phyloP scores from a whole-genome alignment of 53 echinoderm and acorn worm species.

The Echinarachnius parma region DNA sequence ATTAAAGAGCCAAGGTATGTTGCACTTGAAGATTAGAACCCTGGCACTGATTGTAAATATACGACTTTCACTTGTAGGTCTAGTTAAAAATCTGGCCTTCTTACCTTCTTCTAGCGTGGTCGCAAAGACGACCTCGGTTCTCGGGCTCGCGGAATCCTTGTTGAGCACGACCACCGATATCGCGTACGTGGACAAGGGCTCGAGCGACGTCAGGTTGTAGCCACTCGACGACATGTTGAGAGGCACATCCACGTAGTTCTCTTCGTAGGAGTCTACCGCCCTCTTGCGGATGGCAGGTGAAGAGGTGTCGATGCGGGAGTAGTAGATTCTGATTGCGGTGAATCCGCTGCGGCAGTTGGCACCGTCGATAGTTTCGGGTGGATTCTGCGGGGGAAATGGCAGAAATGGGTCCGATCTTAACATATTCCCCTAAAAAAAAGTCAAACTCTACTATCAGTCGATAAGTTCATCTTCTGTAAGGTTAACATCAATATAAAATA shows the following conservation, averaged over 20 bases:
- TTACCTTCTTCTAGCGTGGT: constrained; percentile 13
- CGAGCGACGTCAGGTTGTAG: constrained; percentile 6
- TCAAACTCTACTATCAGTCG: too few species aligned
- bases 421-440: too few species aligned
- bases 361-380: not conserved
- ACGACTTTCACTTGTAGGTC: too few species aligned
- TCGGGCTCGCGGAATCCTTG: constrained; percentile 19
- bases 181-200: constrained; percentile 10
- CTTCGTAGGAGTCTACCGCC: not conserved
- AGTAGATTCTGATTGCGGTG: constrained; percentile 20
- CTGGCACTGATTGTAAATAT: not conserved
- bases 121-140: not conserved
- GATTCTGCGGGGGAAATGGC: not conserved
- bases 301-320: not conserved
- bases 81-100: not conserved
- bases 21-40: not conserved
- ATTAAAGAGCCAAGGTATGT: too few species aligned
- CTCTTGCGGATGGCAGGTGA: not conserved
- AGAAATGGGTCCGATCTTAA: too few species aligned
- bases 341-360: constrained; percentile 13
- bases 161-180: constrained; percentile 13
- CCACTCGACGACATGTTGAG: not conserved
- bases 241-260: not conserved
- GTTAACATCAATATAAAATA: too few species aligned
- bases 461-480: too few species aligned